Conservation (phyloP, 2,797 vertebrate species). For the Chelmon rostratus region DNA sequence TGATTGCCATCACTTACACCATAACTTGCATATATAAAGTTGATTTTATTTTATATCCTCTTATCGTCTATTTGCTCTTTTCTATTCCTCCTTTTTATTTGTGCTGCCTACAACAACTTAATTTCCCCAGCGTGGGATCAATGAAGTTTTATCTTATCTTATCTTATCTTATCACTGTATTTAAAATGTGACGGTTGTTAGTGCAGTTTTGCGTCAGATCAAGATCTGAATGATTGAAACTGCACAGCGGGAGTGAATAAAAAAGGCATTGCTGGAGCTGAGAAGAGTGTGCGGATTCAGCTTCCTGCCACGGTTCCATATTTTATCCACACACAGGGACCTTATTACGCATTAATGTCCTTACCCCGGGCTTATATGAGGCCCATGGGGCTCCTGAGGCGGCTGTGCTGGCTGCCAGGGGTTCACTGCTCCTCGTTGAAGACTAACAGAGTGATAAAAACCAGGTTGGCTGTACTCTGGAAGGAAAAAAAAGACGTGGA, state of each 20-base stretch:
- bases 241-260: neutral
- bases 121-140: too few species aligned
- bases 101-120: too few species aligned
- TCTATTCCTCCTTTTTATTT: too few species aligned
- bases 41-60: too few species aligned
- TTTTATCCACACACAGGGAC: constrained; percentile 16
- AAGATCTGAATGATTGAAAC: neutral
- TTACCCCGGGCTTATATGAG: constrained; percentile 83
- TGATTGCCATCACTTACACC: neutral
- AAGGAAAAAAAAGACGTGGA: constrained; percentile 24
- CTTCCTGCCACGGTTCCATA: neutral
- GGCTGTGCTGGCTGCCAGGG: constrained; percentile 85
- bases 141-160: too few species aligned
- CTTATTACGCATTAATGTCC: constrained; percentile 36
- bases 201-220: neutral
- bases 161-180: neutral
- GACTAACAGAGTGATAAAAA: constrained; percentile 83
- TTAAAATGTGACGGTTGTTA: neutral
- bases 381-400: constrained; percentile 75
- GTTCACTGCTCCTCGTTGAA: constrained; percentile 85
- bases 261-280: neutral
- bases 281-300: neutral
- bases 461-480: constrained; percentile 85
- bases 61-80: too few species aligned
- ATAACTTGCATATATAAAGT: too few species aligned